Evolutionary conservation across 2,113 vertebrate species (phyloP), one percentile per base, ranked within the genome.

Genomic region (Scophthalmus maximus): DNA sequence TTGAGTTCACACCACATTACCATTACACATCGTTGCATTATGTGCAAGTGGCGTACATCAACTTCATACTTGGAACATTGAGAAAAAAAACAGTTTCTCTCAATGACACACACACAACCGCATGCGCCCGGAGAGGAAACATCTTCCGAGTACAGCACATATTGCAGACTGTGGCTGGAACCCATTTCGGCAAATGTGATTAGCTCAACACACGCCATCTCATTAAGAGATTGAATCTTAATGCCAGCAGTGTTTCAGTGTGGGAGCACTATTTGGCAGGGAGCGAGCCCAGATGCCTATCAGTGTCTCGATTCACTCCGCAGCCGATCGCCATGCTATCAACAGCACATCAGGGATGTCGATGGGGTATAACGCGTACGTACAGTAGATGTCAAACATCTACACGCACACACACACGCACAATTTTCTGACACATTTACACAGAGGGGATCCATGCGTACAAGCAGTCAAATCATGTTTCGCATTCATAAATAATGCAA

Each of bases 151-250:
- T 60, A 38, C 42, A 29, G 78, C 60, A 53, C 61, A 56, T 61
- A 82, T 80, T 65, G 76, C 76, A 76, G 63, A 73, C 62, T 67
- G 70, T 63, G 73, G 67, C 87, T 84, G 82, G 82, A 86, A 88
- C 75, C 68, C 77, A 88, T 85, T 82, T 78, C 30, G 70, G 66
- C 62, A 81, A 86, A 89, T 81, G 71, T 83, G 77, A 85, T 91
- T 86, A 91, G 67, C 49, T 77, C 78, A 75, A 87, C 79, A 88
- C 81, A 84, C 60, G 72, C 72, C 75, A 82, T 79, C 79, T 80
- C 83, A 87, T 87, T 87, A 83, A 70, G 72, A 88, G 65, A 90
- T 72, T 81, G 86, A 71, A 74, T 46, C 64, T 70, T 86, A 81
- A 86, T 81, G 84, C 73, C 81, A 82, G 61, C 81, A 76, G 67